Evolutionary conservation across 2,797 vertebrate species (phyloP).

Genomic region (Orestias chungarensis): DNA sequence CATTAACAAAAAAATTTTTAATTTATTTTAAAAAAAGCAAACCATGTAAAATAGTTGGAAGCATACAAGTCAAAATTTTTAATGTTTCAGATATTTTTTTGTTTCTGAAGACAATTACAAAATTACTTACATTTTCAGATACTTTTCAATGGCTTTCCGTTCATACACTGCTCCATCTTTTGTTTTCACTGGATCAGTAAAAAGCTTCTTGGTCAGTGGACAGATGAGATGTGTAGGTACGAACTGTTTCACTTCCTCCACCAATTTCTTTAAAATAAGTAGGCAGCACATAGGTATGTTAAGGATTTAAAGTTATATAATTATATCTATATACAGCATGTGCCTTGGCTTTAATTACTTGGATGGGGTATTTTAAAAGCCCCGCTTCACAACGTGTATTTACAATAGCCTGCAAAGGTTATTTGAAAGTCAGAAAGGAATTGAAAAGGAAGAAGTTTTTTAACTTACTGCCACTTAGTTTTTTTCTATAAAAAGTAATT

Average conservation of each 20-base stretch:
- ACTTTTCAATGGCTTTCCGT: slow-evolving; percentile 49
- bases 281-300: not conserved
- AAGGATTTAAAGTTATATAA: no score
- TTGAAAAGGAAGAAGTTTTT: no score
- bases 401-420: no score
- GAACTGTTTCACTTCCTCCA: not conserved
- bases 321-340: no score
- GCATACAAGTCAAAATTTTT: not conserved
- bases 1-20: no score
- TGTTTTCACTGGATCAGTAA: slow-evolving; percentile 52
- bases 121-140: slow-evolving; percentile 32
- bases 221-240: slow-evolving; percentile 45
- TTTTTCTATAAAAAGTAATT: no score
- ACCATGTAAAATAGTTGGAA: not conserved
- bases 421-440: no score
- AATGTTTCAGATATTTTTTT: not conserved
- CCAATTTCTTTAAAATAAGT: slow-evolving; percentile 35
- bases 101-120: not conserved
- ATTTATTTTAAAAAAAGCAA: not conserved
- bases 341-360: no score
- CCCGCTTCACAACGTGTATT: no score
- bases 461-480: no score
- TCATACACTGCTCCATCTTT: slow-evolving; percentile 43
- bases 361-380: no score
- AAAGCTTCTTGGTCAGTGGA: slow-evolving; percentile 45